Evolutionary conservation across 1,140 invertebrate genomes (phyloP), one percentile per base, ranked within the genome.

Genomic region (Nylanderia fulva): DNA sequence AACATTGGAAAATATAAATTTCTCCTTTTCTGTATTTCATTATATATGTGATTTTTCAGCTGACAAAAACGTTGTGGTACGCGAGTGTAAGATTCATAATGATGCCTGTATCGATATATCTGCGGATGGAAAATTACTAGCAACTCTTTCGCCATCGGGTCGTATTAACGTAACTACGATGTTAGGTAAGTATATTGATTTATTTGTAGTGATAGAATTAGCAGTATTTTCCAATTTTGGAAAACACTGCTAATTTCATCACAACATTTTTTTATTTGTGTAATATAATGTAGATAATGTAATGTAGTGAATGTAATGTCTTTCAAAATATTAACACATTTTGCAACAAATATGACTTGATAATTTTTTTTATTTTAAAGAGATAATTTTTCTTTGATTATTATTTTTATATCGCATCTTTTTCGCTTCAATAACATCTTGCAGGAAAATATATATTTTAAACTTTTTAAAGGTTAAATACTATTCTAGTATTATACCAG

Each of bases 71-170:
- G 93, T 98, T 54, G 96, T 98, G 9, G 97, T 98, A 4, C 95
- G 95, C 48, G 96, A 97, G 91, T 98, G 98, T 93, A 97, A 97
- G 92, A 97, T 98, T 60, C 97, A 98, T 90, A 98, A 98, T 91
- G 98, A 98, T 93, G 97, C 97, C 1, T 98, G 97, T 93, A 97
- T 98, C 84, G 97, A 98, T 92, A 97, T 98, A 83, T 98, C 98
- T 0, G 96, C 96, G 36, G 97, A 98, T 93, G 97, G 97, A 7
- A 96, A 96, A n/a, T 94, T 98, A 36, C 93, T 98, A 39, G 97
- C 97, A 2, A 97, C 97, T 2, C 94, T 98, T 76, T 93, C 97
- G 7, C 97, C 96, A 18, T 95, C 96, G 27, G 96, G 96, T 21
- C 95, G 96, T 85, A 95, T 95, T 87, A 97, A 95, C 95, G 94